phyloP scores from a whole-genome alignment of 2,797 vertebrate species.

The Thunnus albacares region DNA sequence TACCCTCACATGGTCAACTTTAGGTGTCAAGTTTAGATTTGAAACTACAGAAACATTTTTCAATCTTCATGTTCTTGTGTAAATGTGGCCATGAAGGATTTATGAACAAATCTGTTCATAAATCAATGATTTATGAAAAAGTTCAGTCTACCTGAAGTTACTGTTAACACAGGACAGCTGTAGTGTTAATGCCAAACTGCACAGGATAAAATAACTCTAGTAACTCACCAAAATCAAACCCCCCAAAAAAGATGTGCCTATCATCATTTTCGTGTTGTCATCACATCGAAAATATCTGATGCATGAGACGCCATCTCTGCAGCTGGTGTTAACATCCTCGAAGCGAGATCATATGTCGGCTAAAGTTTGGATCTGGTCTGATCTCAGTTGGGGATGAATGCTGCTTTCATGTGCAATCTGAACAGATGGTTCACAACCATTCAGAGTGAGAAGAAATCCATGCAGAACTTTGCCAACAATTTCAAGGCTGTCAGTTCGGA shows the following conservation, averaged over 20 bases:
- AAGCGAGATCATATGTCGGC: slow-evolving; percentile 25
- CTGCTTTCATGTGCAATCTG: slow-evolving; percentile 61
- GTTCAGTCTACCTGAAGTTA: slow-evolving; percentile 2
- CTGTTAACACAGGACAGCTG: slow-evolving; percentile 37
- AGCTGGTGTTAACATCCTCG: slow-evolving; percentile 30
- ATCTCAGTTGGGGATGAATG: slow-evolving; percentile 52
- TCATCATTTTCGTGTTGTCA: slow-evolving; percentile 43
- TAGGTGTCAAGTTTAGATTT: not conserved
- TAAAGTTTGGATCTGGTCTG: slow-evolving; percentile 48
- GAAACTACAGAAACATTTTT: not conserved
- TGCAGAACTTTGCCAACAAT: slow-evolving; percentile 51
- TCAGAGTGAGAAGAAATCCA: slow-evolving; percentile 40
- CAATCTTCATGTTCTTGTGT: not conserved
- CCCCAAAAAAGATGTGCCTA: not conserved
- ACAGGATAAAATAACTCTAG: slow-evolving; percentile 34
- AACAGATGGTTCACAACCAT: slow-evolving; percentile 54
- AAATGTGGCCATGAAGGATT: slow-evolving; percentile 8
- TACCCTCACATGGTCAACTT: not conserved
- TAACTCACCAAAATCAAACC: slow-evolving; percentile 11
- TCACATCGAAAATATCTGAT: slow-evolving; percentile 2
- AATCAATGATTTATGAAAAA: slow-evolving; percentile 17
- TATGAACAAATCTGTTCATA: slow-evolving; percentile 19
- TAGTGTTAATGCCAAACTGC: slow-evolving; percentile 21
- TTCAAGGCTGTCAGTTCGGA: slow-evolving; percentile 53
- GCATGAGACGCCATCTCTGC: not conserved